Base-by-base conservation (phyloP, 2,888 invertebrate genomes). In the Papilio gigon region DNA sequence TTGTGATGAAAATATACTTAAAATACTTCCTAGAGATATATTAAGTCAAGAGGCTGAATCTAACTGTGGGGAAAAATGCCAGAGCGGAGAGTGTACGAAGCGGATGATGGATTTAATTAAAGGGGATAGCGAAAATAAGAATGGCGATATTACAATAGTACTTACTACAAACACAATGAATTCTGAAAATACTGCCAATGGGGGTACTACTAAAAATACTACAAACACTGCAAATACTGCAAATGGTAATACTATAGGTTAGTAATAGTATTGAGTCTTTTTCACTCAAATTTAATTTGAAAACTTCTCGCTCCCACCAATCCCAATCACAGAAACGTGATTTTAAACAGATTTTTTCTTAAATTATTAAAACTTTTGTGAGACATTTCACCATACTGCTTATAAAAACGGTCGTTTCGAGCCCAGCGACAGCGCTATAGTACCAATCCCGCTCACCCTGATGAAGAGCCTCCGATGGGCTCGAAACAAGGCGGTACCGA, bases 141-240 rank as follows among this genome's bases (percentile, higher is more conserved):
- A 47, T 20, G 68, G 68, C 1, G 33, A 64, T 9, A 20, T 59
- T n/a, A 68, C 64, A 47, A 50, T 68, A 59, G 58, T 63, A 17
- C 14, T 68, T 6, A 37, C 68, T 20, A 35, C 47, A 9, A 62
- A 65, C 22, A 33, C 30, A 58, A 59, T 17, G 25, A n/a, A 27
- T 14, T 8, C 50, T 4, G 35, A 50, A 20, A 25, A 60, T 53
- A n/a, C 22, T 27, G 12, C 27, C n/a, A 60, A 12, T 17, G 27
- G 1, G 12, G n/a, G n/a, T n/a, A n/a, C n/a, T n/a, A n/a, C n/a
- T n/a, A n/a, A n/a, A n/a, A n/a, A n/a, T 9, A 30, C 66, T 27
- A 27, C 40, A 9, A 58, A 25, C n/a, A 47, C 37, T 5, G 12
- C 35, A 40, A 17, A 60, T 40, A 9, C 22, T 17, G 12, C 37